A percentile compares a stretch with the other conserved stretches of the same genome.
phyloP scores from a whole-genome alignment of 1,140 invertebrate species.

The Drosophila kikkawai region DNA sequence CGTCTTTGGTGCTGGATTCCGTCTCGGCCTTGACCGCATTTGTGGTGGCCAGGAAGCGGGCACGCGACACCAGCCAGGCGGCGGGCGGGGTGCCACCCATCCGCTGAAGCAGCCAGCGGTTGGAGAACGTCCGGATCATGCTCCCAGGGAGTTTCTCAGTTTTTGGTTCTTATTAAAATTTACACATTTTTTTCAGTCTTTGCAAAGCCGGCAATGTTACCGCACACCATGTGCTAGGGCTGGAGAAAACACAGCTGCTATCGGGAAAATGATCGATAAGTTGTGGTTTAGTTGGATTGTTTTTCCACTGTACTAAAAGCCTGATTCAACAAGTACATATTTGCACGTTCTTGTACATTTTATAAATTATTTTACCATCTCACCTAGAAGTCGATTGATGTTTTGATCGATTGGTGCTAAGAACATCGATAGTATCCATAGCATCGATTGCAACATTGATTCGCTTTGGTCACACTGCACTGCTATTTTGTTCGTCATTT shows the following conservation, averaged over 20 bases:
- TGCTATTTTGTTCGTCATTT: slow-evolving; percentile 74
- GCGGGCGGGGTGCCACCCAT: not conserved
- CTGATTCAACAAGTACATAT: not conserved
- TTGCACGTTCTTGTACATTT: not conserved
- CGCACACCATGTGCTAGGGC: slow-evolving; percentile 18
- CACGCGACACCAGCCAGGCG: slow-evolving; percentile 5
- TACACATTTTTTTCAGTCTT: slow-evolving; percentile 13
- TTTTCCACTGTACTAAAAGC: not conserved
- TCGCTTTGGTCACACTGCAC: slow-evolving; percentile 18
- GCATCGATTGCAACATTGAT: not conserved
- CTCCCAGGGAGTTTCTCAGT: not conserved
- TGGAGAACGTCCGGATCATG: slow-evolving; percentile 16
- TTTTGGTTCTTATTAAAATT: not conserved
- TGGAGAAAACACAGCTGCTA: not conserved
- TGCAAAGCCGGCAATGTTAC: slow-evolving; percentile 21
- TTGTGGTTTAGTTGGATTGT: not conserved
- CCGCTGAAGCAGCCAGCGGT: slow-evolving; percentile 18
- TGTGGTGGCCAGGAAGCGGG: slow-evolving; percentile 3
- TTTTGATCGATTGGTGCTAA: not conserved
- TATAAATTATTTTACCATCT: not conserved
- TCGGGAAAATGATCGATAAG: not conserved
- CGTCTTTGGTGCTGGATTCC: slow-evolving; percentile 6
- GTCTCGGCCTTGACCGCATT: slow-evolving; percentile 34
- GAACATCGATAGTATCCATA: not conserved
- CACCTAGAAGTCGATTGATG: not conserved